A percentile compares a stretch with the other conserved stretches of the same genome.
Evolutionary conservation across 2,797 vertebrate genomes (phyloP).

Genomic region (Molossus alvarezi): DNA sequence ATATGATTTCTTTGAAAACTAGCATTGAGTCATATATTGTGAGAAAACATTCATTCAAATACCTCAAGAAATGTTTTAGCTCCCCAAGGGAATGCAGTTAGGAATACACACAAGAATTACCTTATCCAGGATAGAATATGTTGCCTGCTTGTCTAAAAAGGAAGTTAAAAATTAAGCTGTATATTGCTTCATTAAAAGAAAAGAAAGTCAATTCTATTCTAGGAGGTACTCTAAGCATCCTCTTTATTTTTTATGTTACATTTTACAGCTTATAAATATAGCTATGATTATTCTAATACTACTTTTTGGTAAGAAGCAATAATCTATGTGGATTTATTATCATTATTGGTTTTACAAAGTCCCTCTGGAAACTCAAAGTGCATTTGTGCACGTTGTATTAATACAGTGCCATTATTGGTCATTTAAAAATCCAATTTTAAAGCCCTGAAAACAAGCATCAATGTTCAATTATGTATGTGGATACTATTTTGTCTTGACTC

Average conservation of each 20-base stretch:
- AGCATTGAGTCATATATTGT: neutral
- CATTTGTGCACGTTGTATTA: neutral
- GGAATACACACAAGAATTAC: neutral
- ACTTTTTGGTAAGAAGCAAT: neutral
- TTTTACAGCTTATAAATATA: neutral
- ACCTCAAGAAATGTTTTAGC: neutral
- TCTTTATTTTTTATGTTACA: neutral
- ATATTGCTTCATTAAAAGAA: neutral
- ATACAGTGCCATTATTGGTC: constrained; percentile 20
- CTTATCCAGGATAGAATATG: neutral
- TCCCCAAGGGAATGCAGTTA: neutral
- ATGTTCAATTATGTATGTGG: neutral
- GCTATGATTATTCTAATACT: neutral
- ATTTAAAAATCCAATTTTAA: constrained; percentile 18
- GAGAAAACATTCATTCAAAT: neutral
- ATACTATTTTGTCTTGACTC: neutral
- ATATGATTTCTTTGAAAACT: constrained; percentile 28
- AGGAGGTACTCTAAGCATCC: neutral
- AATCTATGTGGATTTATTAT: neutral
- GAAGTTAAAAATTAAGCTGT: neutral
- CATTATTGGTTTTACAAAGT: neutral
- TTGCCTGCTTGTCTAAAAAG: neutral
- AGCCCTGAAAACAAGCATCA: neutral
- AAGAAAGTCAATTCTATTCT: neutral
- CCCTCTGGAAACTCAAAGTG: neutral